phyloP scores from a whole-genome alignment of 1,140 invertebrate species.

The Venustaconcha ellipsiformis region DNA sequence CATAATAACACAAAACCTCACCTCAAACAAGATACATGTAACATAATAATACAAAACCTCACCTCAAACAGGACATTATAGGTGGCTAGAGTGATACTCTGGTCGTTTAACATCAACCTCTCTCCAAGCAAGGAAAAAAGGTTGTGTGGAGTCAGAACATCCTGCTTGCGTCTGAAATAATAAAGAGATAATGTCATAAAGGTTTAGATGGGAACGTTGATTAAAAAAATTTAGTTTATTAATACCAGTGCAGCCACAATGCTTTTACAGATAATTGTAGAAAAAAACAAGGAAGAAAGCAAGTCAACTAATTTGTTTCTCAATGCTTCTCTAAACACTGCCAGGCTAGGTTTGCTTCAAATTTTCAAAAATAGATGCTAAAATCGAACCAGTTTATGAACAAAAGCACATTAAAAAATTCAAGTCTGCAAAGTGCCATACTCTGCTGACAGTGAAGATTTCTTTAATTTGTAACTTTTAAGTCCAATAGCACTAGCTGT shows the following conservation, averaged over 20 bases:
- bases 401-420: too few relatives aligned
- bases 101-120: constrained; percentile 88
- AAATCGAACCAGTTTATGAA: too few relatives aligned
- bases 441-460: too few relatives aligned
- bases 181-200: neutral
- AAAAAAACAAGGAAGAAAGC: too few relatives aligned
- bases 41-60: constrained; percentile 13
- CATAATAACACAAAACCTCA: constrained; percentile 55
- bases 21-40: constrained; percentile 87
- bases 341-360: too few relatives aligned
- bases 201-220: neutral
- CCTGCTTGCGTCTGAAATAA: constrained; percentile 87
- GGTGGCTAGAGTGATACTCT: constrained; percentile 89
- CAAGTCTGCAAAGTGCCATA: too few relatives aligned
- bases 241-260: neutral
- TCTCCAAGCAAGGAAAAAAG: constrained; percentile 96
- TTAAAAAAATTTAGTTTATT: neutral
- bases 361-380: too few relatives aligned
- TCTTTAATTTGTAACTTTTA: neutral
- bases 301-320: too few relatives aligned
- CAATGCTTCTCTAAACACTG: too few relatives aligned
- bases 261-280: too few relatives aligned
- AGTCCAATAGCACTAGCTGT: neutral
- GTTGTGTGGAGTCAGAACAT: constrained; percentile 91
- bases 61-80: constrained; percentile 99